Conservation (phyloP, 2,888 invertebrate species). For the Cetonia aurata region DNA sequence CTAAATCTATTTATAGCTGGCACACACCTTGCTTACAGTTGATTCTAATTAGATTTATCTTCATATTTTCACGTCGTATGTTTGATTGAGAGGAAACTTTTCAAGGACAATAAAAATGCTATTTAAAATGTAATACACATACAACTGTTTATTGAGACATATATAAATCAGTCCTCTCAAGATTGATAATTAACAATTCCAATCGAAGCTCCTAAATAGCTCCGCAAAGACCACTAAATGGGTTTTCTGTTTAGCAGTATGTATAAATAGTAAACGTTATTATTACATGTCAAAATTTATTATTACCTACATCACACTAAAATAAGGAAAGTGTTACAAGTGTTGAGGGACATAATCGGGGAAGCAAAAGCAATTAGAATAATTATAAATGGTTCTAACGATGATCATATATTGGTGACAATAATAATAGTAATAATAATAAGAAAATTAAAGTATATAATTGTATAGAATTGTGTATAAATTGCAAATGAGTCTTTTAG, state of each 20-base stretch:
- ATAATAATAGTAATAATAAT: conserved; percentile 34
- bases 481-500: conserved; percentile 65
- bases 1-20: no score
- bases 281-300: conserved; percentile 59
- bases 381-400: conserved; percentile 43
- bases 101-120: conserved; percentile 54
- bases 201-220: conserved; percentile 57
- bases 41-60: no score
- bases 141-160: conserved; percentile 77
- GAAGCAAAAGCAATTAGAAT: conserved; percentile 60
- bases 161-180: conserved; percentile 67
- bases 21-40: no score
- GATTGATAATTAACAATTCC: conserved; percentile 62
- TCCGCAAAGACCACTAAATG: conserved; percentile 51
- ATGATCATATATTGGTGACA: conserved; percentile 42
- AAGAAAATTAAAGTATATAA: conserved; percentile 46
- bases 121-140: conserved; percentile 72
- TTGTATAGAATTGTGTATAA: conserved; percentile 52
- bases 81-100: no score
- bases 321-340: conserved; percentile 58
- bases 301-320: conserved; percentile 66
- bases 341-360: conserved; percentile 59
- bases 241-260: conserved; percentile 45
- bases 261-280: conserved; percentile 50
- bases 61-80: no score